Evolutionary conservation across 2,888 invertebrate genomes (phyloP).

Genomic region (Leptinotarsa juncta): DNA sequence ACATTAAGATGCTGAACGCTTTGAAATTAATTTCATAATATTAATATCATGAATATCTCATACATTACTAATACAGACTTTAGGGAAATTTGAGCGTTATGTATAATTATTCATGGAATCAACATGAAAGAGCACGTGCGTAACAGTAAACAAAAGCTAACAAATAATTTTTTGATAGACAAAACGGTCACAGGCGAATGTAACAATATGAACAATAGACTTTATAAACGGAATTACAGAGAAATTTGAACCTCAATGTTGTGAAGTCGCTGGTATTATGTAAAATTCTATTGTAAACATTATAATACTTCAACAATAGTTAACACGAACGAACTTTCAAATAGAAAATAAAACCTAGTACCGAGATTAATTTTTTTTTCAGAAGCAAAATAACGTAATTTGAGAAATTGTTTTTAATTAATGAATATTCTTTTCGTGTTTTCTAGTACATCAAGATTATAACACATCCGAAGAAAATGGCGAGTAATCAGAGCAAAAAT

Average conservation of each 20-base stretch:
- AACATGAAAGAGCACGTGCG: not conserved
- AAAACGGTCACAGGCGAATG: constrained; percentile 20
- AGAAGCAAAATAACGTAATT: not conserved
- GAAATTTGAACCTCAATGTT: constrained; percentile 23
- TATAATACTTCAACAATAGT: constrained; percentile 23
- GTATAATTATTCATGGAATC: constrained; percentile 1
- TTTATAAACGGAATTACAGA: constrained; percentile 20
- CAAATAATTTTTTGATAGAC: not conserved
- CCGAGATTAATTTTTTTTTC: not conserved
- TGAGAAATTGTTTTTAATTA: not conserved
- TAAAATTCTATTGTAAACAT: constrained; percentile 25
- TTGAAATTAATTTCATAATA: too few relatives aligned
- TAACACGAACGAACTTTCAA: constrained; percentile 22
- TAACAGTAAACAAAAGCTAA: constrained; percentile 4
- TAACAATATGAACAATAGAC: constrained; percentile 29
- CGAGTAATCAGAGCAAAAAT: constrained; percentile 26
- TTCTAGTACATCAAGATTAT: constrained; percentile 11
- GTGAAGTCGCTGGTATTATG: constrained; percentile 24
- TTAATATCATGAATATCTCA: too few relatives aligned
- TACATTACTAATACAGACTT: too few relatives aligned
- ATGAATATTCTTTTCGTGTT: not conserved
- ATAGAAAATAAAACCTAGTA: constrained; percentile 3
- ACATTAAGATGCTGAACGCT: too few relatives aligned
- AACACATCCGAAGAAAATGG: constrained; percentile 12
- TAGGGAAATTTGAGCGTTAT: not conserved